Evolutionary conservation across 2,113 vertebrate genomes (phyloP), one percentile per base, ranked within the genome.

Genomic region (Lamprologus ornatipinnis): DNA sequence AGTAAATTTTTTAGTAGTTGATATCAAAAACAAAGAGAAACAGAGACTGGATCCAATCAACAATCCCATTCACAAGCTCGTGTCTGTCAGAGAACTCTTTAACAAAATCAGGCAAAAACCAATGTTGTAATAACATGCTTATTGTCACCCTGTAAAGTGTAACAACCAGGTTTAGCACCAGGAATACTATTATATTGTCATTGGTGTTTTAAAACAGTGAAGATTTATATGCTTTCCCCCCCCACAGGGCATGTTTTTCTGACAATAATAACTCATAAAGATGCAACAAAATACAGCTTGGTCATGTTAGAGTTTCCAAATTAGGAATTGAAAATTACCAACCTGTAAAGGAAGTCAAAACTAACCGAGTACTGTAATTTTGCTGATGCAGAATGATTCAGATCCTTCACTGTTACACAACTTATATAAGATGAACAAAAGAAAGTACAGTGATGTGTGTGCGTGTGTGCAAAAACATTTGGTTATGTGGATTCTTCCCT

Each of bases 21-120:
- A 15, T 28, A 47, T 47, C 6, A 17, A 47, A 49, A 75, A 0
- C 42, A 49, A 0, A 49, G 40, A 28, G 15, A 28, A 75, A 49
- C 6, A 28, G 9, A 28, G 42, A 28, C 70, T 75, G 68, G 68
- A 45, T 45, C 2, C 40, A 45, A 73, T 45, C 40, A 45, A 45
- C 2, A 15, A 45, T 1, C 35, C 65, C 13, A 15, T 21, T 73
- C 37, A 42, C n/a, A 73, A 1, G 1, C 21, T 73, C 21, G 2
- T 17, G 40, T 75, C 5, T 47, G 9, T 47, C 80, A 81, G 37
- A 45, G 21, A 81, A 11, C n/a, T 23, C 14, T 80, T 37, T 8
- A 51, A 37, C 75, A 80, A 23, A 80, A 40, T 80, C 12, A 37
- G n/a, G 12, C 12, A 37, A 53, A 54, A 80, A 54, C 12, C 0